A percentile compares a stretch with the other conserved stretches of the same genome.
These are phyloP conservation scores for Nerophis lumbriciformis DNA, from an alignment of 2,113 vertebrate species.

Conservation along the genomic window DNA sequence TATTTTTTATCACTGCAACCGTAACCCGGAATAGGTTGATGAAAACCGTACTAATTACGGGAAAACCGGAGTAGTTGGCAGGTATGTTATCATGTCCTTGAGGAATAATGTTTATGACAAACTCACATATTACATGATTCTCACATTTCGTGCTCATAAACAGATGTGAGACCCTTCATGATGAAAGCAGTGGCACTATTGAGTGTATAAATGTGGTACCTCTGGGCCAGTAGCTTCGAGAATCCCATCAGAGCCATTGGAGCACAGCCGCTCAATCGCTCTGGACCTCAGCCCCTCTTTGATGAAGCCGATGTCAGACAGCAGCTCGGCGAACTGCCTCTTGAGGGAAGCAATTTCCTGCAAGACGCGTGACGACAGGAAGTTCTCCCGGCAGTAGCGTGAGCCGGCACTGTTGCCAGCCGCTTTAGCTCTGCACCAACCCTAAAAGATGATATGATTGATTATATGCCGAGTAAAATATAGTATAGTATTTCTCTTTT, in stretches of 20 bases:
- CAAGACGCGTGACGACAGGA: constrained; percentile 84
- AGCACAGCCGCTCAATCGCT: constrained; percentile 82
- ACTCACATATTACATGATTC: too few species aligned
- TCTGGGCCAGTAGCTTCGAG: constrained; percentile 88
- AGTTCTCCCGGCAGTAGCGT: constrained; percentile 89
- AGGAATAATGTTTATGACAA: too few species aligned
- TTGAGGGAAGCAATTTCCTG: constrained; percentile 97
- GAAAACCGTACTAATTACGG: too few species aligned
- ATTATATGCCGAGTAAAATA: neutral
- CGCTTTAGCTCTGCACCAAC: constrained; percentile 81
- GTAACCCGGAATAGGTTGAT: too few species aligned
- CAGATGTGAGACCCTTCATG: neutral
- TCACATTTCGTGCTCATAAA: neutral
- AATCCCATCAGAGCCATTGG: constrained; percentile 80
- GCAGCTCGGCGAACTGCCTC: constrained; percentile 91
- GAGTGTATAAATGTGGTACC: constrained; percentile 63
- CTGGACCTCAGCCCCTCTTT: constrained; percentile 87
- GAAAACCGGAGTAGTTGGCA: too few species aligned
- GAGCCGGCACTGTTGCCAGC: constrained; percentile 75
- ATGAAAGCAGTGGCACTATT: neutral
- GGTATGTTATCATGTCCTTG: too few species aligned
- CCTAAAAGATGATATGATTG: constrained; percentile 52
- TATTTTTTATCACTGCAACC: too few species aligned
- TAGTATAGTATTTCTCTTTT: too few species aligned
- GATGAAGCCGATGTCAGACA: constrained; percentile 96